phyloP scores from a whole-genome alignment of 2,797 vertebrate species.

The Microchirus variegatus region DNA sequence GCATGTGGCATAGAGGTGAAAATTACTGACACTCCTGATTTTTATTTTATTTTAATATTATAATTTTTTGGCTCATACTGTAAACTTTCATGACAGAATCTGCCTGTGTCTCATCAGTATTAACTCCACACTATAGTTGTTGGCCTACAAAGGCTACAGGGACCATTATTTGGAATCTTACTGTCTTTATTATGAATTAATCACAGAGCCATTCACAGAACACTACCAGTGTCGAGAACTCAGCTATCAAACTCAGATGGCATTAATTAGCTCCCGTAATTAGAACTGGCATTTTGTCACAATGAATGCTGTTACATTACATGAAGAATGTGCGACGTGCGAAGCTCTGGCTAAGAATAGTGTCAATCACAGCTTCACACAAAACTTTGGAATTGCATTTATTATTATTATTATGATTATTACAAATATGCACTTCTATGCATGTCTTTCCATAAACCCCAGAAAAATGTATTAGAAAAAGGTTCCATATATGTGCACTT shows the following conservation, averaged over 20 bases:
- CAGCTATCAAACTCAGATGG: constrained; percentile 37
- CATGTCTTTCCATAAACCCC: too few relatives aligned
- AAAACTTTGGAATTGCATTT: constrained; percentile 10
- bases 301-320: constrained; percentile 44
- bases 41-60: neutral
- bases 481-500: too few relatives aligned
- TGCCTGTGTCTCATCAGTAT: neutral
- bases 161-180: constrained; percentile 57
- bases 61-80: neutral
- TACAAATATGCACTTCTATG: neutral
- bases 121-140: neutral
- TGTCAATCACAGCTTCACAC: constrained; percentile 30
- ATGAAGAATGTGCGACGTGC: constrained; percentile 40
- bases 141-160: constrained; percentile 52
- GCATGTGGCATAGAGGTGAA: constrained; percentile 6
- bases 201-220: constrained; percentile 61
- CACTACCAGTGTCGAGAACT: constrained; percentile 54
- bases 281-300: constrained; percentile 57
- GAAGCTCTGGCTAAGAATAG: constrained; percentile 28
- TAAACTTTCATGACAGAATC: neutral
- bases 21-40: constrained; percentile 2
- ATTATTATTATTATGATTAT: neutral
- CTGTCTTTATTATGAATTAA: constrained; percentile 69
- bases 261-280: constrained; percentile 62
- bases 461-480: too few relatives aligned